These are phyloP conservation scores for Buceros bicornis DNA, from an alignment of 2,797 vertebrate genomes.

Conservation along the genomic window DNA sequence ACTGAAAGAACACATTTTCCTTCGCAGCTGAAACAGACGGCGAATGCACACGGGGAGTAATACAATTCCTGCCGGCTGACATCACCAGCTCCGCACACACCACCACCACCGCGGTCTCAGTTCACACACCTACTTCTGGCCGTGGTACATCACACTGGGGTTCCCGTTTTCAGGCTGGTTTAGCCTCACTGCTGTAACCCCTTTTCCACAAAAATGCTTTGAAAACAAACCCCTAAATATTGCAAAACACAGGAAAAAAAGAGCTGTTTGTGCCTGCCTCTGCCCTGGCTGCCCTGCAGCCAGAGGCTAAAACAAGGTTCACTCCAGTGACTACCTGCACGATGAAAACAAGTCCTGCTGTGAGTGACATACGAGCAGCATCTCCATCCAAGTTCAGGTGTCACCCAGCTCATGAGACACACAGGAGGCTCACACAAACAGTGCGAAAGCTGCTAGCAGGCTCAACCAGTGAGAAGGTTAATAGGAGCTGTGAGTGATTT, in stretches of 20 bases:
- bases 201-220: background rate
- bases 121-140: background rate
- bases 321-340: background rate
- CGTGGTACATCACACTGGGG: background rate
- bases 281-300: background rate
- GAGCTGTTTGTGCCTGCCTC: background rate
- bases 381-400: rapidly evolving
- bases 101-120: rapidly evolving
- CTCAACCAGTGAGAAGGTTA: background rate
- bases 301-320: background rate
- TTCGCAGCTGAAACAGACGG: background rate
- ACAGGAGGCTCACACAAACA: rapidly evolving
- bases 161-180: background rate
- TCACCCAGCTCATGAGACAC: background rate
- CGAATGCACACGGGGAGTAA: background rate
- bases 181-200: background rate
- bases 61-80: background rate
- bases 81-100: background rate
- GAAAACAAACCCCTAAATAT: background rate
- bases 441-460: background rate
- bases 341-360: background rate
- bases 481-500: background rate
- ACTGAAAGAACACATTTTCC: background rate
- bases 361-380: background rate
- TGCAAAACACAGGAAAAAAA: background rate